Conservation (phyloP, 92 coral and sea anemone species). For the Palythoa grandis region DNA sequence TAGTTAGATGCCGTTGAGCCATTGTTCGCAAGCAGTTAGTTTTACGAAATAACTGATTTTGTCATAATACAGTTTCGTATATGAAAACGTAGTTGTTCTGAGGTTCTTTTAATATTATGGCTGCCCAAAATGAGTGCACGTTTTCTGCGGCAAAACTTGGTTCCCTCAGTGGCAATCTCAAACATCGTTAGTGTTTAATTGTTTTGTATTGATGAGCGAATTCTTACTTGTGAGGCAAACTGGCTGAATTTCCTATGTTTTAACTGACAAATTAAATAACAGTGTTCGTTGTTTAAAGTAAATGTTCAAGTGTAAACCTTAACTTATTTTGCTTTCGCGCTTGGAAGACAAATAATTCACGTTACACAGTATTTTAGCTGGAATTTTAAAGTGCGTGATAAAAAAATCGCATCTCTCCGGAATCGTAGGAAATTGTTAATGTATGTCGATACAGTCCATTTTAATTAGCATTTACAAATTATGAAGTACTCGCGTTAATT, state of each 20-base stretch:
- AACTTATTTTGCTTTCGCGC: not conserved
- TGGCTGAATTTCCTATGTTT: too few relatives aligned
- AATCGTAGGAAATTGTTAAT: slow-evolving; percentile 4
- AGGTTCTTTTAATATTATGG: not conserved
- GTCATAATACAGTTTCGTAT: not conserved
- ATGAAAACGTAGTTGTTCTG: not conserved
- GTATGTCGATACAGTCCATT: not conserved
- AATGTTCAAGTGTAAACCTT: not conserved
- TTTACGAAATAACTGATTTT: not conserved
- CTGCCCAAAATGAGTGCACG: not conserved
- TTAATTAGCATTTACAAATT: slow-evolving; percentile 1
- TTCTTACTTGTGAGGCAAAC: too few relatives aligned
- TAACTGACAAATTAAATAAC: too few relatives aligned
- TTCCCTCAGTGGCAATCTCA: too few relatives aligned
- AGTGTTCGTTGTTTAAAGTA: too few relatives aligned
- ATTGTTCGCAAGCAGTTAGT: not conserved
- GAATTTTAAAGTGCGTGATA: not conserved
- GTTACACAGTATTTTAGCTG: not conserved
- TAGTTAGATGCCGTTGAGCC: not conserved
- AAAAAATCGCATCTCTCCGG: not conserved
- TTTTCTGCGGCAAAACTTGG: not conserved
- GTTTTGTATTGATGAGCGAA: too few relatives aligned
- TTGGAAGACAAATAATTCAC: not conserved
- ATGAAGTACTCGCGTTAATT: not conserved
- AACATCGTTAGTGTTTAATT: too few relatives aligned